Conservation (phyloP, 2,797 vertebrate genomes). For the Ficedula albicollis region DNA sequence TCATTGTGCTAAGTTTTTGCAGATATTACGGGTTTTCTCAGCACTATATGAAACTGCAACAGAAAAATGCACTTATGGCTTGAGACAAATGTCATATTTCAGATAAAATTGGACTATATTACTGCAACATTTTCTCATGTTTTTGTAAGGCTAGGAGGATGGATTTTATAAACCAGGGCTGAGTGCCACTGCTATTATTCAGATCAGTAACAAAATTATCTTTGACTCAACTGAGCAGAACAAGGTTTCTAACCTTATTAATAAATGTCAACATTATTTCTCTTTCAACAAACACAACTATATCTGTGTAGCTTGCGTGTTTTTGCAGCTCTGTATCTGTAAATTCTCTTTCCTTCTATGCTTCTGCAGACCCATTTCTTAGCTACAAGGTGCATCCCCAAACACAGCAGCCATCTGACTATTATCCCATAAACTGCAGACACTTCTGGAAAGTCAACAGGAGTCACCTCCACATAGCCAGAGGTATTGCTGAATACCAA, state of each 20-base stretch:
- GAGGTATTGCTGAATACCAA: background rate
- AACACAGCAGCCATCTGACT: background rate
- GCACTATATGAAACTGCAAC: background rate
- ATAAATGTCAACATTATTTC: background rate
- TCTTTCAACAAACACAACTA: background rate
- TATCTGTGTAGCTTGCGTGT: background rate
- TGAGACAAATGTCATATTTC: background rate
- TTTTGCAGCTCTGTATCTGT: background rate
- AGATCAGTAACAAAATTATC: conserved; percentile 31
- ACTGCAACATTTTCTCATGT: background rate
- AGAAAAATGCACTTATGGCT: background rate
- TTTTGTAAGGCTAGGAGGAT: background rate
- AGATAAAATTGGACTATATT: background rate
- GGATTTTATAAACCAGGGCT: background rate
- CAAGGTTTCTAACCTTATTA: background rate
- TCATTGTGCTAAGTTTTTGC: background rate
- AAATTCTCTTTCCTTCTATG: background rate
- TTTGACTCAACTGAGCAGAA: background rate
- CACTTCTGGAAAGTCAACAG: background rate
- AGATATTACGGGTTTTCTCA: background rate
- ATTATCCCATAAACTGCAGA: background rate
- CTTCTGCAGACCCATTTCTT: background rate
- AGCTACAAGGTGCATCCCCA: background rate
- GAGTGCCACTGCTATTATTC: background rate
- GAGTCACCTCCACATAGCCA: background rate